Evolutionary conservation across 2,113 vertebrate species (phyloP), one percentile per base, ranked within the genome.

Genomic region (Erythrocercus mccallii): DNA sequence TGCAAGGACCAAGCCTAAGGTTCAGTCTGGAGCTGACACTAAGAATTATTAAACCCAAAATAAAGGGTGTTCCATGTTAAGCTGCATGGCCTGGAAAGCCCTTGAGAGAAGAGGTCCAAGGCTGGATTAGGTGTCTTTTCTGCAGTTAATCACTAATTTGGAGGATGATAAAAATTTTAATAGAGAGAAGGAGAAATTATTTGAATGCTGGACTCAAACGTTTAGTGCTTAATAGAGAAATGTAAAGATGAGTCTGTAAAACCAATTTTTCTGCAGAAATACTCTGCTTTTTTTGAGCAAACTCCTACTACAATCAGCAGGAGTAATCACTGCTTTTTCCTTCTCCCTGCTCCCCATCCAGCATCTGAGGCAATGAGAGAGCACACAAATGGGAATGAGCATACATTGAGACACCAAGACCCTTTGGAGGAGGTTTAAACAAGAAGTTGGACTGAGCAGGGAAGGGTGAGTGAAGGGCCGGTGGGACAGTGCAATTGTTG

Each of bases 401-500:
- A 40, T 37, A 9, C 0, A 0, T 1, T 72, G 35, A 45, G 40
- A 56, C 30, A 51, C 30, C 5, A 15, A 58, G 37, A 21, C 12
- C 15, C 4, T 72, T 77, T 30, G 45, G 21, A 78, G 40, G 4
- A 56, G 30, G 23, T 33, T 86, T 68, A 48, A 15, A 40, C 44
- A 51, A 60, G 77, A 86, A 42, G 12, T 8, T 68, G n/a, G 47
- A 33, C 53, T 33, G 28, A 89, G 33, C 33, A 56, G 20, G 15
- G 27, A n/a, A 76, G 42, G 20, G 24, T 10, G 50, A 30, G 28
- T 54, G 38, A 50, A 47, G 37, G 11, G 31, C 31, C 48, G 47
- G 47, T 28, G n/a, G 22, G 21, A 19, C n/a, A 70, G 17, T 33
- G 35, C 40, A 47, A 16, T 45, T 40, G 20, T 9, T 83, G 47